Evolutionary conservation across 2,888 invertebrate species (phyloP).

Genomic region (Diplolepis rosae): DNA sequence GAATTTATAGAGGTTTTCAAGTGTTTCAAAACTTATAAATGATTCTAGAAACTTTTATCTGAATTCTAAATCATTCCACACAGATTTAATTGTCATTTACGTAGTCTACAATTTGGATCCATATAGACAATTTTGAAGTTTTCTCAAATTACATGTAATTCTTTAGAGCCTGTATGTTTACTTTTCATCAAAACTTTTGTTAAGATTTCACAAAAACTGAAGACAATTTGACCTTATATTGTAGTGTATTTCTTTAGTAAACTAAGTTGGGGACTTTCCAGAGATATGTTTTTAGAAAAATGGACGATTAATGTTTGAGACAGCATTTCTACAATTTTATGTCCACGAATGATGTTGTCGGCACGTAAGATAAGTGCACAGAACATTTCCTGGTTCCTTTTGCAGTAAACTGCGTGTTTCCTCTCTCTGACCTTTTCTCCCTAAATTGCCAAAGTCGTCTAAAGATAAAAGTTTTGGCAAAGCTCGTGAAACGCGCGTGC

Average conservation of each 20-base stretch:
- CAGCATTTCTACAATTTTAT: not conserved
- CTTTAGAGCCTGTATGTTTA: too few relatives aligned
- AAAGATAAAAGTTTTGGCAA: slow-evolving; percentile 32
- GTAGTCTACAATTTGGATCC: too few relatives aligned
- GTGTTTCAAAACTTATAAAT: too few relatives aligned
- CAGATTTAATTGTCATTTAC: too few relatives aligned
- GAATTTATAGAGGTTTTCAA: too few relatives aligned
- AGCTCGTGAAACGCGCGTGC: slow-evolving; percentile 7
- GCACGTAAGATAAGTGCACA: slow-evolving; percentile 1
- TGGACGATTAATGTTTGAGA: not conserved
- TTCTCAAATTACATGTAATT: too few relatives aligned
- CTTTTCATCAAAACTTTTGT: too few relatives aligned
- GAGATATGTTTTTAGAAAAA: not conserved
- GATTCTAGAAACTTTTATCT: too few relatives aligned
- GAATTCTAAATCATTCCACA: too few relatives aligned
- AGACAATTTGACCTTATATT: too few relatives aligned
- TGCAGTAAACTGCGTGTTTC: slow-evolving; percentile 16
- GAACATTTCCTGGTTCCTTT: slow-evolving; percentile 1
- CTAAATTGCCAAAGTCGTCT: slow-evolving; percentile 26
- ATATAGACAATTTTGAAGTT: too few relatives aligned
- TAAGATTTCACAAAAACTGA: too few relatives aligned
- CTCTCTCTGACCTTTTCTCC: not conserved
- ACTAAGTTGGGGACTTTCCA: not conserved
- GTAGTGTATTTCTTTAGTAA: not conserved
- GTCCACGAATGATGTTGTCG: not conserved